Percentiles rank a stretch among this genome's conserved stretches.
Conservation (phyloP, 2,113 vertebrate genomes). For the Microtus oregoni region DNA sequence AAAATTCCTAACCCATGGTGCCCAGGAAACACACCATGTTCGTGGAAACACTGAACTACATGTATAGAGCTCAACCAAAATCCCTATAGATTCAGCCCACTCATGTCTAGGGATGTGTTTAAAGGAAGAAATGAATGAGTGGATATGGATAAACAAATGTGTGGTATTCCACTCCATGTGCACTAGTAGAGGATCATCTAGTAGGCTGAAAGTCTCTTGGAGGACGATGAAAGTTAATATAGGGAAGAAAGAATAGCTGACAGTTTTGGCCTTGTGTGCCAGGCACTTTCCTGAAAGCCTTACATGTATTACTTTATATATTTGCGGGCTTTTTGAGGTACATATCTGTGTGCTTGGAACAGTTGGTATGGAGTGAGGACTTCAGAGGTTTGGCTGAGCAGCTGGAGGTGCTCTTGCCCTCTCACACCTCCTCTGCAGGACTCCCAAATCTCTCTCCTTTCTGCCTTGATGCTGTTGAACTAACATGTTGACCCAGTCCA, state of each 20-base stretch:
- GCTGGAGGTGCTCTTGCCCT: not conserved
- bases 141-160: not conserved
- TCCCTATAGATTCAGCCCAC: not conserved
- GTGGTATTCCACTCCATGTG: not conserved
- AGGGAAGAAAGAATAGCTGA: not conserved
- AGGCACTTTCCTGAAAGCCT: not conserved
- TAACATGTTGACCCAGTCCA: not conserved
- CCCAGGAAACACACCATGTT: not conserved
- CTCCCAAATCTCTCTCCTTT: not conserved
- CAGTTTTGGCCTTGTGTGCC: not conserved
- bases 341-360: not conserved
- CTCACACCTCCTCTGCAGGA: fast-evolving
- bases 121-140: not conserved
- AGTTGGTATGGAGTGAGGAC: not conserved
- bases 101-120: not conserved
- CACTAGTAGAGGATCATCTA: not conserved
- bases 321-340: not conserved
- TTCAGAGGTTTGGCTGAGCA: not conserved
- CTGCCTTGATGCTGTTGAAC: not conserved
- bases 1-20: not conserved
- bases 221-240: conserved; percentile 27
- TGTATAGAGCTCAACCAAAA: not conserved
- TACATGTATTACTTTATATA: not conserved
- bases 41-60: not conserved
- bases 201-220: not conserved